Conservation (phyloP, 2,888 invertebrate genomes). For the Strigamia crassipes region DNA sequence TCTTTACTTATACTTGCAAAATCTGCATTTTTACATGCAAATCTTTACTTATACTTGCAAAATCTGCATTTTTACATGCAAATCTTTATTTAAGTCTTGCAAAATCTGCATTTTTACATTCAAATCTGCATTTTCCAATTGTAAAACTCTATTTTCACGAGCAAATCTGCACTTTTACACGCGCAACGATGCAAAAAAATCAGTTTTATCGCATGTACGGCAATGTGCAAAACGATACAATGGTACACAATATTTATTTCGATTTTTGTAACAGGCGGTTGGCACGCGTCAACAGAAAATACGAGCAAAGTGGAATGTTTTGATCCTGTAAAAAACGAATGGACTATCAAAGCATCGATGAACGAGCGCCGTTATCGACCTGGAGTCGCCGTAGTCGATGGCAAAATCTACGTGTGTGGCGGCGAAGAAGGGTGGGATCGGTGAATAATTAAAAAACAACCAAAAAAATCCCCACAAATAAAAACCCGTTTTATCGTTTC, state of each 20-base stretch:
- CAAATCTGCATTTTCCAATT: no score
- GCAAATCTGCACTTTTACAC: no score
- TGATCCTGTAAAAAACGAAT: constrained; percentile 59
- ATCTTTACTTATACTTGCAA: no score
- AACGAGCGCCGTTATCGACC: constrained; percentile 61
- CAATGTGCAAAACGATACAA: no score
- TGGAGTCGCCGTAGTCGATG: constrained; percentile 61
- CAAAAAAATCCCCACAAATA: background rate
- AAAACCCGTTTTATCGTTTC: background rate
- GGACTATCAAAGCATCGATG: constrained; percentile 61
- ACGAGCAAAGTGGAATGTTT: constrained; percentile 63
- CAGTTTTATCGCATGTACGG: no score
- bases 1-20: no score
- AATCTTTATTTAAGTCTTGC: no score
- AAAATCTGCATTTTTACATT: no score
- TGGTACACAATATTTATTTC: no score
- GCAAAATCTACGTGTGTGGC: constrained; percentile 62
- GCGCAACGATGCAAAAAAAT: background rate
- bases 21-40: no score
- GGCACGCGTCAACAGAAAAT: constrained; percentile 63
- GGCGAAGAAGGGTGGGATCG: constrained; percentile 64
- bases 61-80: no score
- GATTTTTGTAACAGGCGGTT: constrained; percentile 59
- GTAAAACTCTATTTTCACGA: no score
- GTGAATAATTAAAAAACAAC: constrained; percentile 46